Conservation (phyloP, 2,888 invertebrate species). For the Molorchus minor region DNA sequence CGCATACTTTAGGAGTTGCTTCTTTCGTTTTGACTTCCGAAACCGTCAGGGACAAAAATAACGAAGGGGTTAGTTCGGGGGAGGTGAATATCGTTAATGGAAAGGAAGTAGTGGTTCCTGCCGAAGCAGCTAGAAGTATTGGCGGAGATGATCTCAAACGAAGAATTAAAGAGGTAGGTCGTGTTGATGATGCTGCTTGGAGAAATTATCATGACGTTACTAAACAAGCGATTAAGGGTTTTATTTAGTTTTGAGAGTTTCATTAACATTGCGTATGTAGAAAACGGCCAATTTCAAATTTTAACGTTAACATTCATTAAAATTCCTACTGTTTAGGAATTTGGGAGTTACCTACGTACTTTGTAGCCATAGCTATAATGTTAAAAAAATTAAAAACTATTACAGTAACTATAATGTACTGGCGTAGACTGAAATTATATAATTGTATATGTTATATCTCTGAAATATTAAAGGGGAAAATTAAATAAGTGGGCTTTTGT, state of each 20-base stretch:
- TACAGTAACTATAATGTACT: too few relatives aligned
- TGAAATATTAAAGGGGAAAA: too few relatives aligned
- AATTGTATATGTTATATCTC: too few relatives aligned
- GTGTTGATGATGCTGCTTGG: constrained; percentile 61
- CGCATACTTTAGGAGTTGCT: constrained; percentile 64
- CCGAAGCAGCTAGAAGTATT: constrained; percentile 41
- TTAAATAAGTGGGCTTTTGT: too few relatives aligned
- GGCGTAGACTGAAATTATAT: too few relatives aligned
- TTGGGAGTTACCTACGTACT: too few relatives aligned
- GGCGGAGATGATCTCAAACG: constrained; percentile 59
- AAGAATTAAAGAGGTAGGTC: constrained; percentile 65
- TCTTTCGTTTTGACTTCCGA: constrained; percentile 67
- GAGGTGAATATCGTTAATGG: constrained; percentile 44
- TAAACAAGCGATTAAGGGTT: constrained; percentile 69
- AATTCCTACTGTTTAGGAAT: too few relatives aligned
- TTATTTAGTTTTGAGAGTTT: constrained; percentile 62
- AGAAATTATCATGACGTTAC: constrained; percentile 65
- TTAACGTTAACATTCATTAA: too few relatives aligned
- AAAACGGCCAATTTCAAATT: constrained; percentile 4
- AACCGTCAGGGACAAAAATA: constrained; percentile 60
- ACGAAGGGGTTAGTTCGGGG: constrained; percentile 37
- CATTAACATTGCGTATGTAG: background rate
- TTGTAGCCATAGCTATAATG: too few relatives aligned
- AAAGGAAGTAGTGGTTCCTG: constrained; percentile 29
- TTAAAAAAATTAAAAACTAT: too few relatives aligned